phyloP scores from a whole-genome alignment of 1,140 invertebrate genomes.

The Rhagoletis pomonella region DNA sequence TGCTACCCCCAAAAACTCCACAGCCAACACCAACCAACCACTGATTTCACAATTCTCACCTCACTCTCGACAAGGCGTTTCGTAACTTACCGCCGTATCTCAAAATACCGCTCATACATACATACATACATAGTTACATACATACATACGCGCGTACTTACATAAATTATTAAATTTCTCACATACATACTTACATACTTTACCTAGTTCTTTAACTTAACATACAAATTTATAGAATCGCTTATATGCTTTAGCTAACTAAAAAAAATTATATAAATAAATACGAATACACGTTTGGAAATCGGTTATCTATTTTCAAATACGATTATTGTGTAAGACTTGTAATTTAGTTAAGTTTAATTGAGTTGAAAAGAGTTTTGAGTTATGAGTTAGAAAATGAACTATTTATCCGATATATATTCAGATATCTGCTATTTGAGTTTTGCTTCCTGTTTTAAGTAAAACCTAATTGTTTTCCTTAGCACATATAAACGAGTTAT shows the following conservation, averaged over 20 bases:
- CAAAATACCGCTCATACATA: background rate
- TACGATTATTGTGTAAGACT: slow-evolving; percentile 8
- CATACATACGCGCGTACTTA: background rate
- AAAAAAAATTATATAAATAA: background rate
- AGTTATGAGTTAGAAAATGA: background rate
- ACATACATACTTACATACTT: background rate
- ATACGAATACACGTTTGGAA: background rate
- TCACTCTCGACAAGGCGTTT: background rate
- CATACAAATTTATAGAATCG: background rate
- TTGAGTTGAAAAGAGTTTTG: background rate
- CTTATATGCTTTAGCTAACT: slow-evolving; percentile 31
- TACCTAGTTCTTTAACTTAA: background rate
- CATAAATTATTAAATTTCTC: no score
- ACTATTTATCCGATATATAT: background rate
- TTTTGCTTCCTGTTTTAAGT: background rate
- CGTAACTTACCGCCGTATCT: background rate
- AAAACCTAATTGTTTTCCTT: slow-evolving; percentile 28
- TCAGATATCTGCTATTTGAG: background rate
- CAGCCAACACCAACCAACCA: background rate
- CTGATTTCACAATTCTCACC: background rate
- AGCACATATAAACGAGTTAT: slow-evolving; percentile 38
- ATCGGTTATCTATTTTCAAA: background rate
- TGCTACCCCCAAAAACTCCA: no score
- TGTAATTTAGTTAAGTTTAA: background rate
- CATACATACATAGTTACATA: background rate